Evolutionary conservation across 2,113 vertebrate genomes (phyloP).

Genomic region (Meleagris gallopavo): DNA sequence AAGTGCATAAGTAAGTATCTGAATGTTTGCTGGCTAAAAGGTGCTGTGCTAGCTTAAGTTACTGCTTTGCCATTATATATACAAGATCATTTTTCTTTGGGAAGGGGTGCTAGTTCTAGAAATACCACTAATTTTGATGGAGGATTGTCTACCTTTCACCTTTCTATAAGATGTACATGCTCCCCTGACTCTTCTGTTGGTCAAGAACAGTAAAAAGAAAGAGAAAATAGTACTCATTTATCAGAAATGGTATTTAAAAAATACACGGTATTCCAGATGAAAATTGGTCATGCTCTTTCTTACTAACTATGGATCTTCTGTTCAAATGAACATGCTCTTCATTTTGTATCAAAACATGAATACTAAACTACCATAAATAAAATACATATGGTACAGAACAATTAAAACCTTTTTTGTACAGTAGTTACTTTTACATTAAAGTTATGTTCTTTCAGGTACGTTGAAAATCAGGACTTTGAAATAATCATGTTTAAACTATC

Average conservation of each 20-base stretch:
- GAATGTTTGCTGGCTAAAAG: slow-evolving; percentile 70
- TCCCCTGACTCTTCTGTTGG: slow-evolving; percentile 62
- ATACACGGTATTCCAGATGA: slow-evolving; percentile 55
- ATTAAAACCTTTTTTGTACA: slow-evolving; percentile 81
- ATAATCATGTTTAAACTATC: slow-evolving; percentile 85
- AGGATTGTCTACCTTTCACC: slow-evolving; percentile 79
- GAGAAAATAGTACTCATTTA: slow-evolving; percentile 70
- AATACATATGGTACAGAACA: slow-evolving; percentile 83
- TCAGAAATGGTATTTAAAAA: slow-evolving; percentile 58
- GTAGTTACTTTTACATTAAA: slow-evolving; percentile 91
- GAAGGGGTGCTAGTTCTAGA: slow-evolving; percentile 35
- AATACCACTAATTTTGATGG: slow-evolving; percentile 48
- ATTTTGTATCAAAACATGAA: slow-evolving; percentile 88
- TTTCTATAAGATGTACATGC: slow-evolving; percentile 56
- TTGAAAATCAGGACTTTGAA: slow-evolving; percentile 90
- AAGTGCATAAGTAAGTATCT: slow-evolving; percentile 77
- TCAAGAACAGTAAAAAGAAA: slow-evolving; percentile 75
- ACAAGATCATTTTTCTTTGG: slow-evolving; percentile 60
- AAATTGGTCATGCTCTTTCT: slow-evolving; percentile 69
- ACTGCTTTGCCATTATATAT: slow-evolving; percentile 60
- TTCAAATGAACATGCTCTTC: slow-evolving; percentile 87
- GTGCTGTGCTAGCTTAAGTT: slow-evolving; percentile 74
- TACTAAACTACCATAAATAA: slow-evolving; percentile 92
- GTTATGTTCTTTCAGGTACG: slow-evolving; percentile 86
- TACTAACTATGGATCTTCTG: slow-evolving; percentile 70